phyloP scores from a whole-genome alignment of 2,797 vertebrate species.

The Harpagifer antarcticus region DNA sequence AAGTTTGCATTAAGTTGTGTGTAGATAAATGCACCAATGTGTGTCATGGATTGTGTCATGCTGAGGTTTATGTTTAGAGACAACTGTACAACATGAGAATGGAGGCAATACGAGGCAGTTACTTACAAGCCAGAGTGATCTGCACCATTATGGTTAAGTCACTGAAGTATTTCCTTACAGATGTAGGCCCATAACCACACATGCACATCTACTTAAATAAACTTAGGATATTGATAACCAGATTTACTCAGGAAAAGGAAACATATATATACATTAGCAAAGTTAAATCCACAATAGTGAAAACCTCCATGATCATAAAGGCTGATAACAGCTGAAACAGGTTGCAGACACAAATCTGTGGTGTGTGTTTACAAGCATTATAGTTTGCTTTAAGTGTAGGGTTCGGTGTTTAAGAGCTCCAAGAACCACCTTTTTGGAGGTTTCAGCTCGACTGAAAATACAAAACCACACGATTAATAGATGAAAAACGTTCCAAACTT shows the following conservation, averaged over 20 bases:
- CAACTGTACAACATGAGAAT: slow-evolving; percentile 72
- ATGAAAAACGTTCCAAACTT: slow-evolving; percentile 58
- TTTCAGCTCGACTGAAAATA: slow-evolving; percentile 46
- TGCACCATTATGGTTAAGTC: not conserved
- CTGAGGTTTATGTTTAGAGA: slow-evolving; percentile 78
- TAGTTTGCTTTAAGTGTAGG: slow-evolving; percentile 37
- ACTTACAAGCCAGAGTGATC: not conserved
- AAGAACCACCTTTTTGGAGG: slow-evolving; percentile 48
- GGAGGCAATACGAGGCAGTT: slow-evolving; percentile 6
- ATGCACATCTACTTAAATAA: slow-evolving; percentile 1
- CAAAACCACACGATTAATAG: slow-evolving; percentile 67
- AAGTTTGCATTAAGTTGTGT: not conserved
- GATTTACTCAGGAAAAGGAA: not conserved
- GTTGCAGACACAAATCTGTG: slow-evolving; percentile 36
- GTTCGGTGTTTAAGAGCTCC: slow-evolving; percentile 44
- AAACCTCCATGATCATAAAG: not conserved
- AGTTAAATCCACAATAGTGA: slow-evolving; percentile 6
- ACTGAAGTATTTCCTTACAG: not conserved
- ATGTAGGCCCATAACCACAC: not conserved
- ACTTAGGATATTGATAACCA: not conserved
- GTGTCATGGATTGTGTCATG: slow-evolving; percentile 61
- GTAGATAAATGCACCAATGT: slow-evolving; percentile 18
- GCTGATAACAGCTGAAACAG: slow-evolving; percentile 20
- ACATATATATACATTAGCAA: not conserved
- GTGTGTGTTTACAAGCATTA: slow-evolving; percentile 56